Conservation (phyloP, 1,140 invertebrate genomes). For the Drosophila ironensis region DNA sequence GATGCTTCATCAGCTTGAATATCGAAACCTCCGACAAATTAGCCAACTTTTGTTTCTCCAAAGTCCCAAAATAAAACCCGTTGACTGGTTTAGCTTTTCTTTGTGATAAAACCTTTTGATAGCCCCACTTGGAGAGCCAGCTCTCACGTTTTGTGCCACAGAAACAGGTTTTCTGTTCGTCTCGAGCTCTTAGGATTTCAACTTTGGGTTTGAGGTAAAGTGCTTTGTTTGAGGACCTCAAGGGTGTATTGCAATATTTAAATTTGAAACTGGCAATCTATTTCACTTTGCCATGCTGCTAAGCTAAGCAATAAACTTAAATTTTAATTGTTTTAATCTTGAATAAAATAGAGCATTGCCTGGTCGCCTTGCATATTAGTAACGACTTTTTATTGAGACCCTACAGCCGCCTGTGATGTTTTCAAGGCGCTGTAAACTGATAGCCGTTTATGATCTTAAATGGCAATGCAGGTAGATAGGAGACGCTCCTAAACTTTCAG, state of each 20-base stretch:
- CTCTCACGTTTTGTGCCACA: not conserved
- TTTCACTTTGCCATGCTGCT: too few relatives aligned
- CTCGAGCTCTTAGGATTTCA: slow-evolving; percentile 26
- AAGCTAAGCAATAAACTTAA: too few relatives aligned
- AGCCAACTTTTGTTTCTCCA: slow-evolving; percentile 34
- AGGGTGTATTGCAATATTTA: too few relatives aligned
- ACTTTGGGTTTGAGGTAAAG: slow-evolving; percentile 4
- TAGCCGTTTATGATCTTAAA: slow-evolving; percentile 74
- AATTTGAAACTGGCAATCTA: too few relatives aligned
- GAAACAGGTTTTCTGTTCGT: slow-evolving; percentile 53
- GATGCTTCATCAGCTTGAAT: slow-evolving; percentile 23
- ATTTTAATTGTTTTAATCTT: not conserved
- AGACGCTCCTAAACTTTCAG: not conserved
- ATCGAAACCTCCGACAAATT: slow-evolving; percentile 51
- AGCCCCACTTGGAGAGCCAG: slow-evolving; percentile 13
- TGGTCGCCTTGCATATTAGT: not conserved
- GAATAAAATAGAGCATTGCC: not conserved
- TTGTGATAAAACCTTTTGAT: slow-evolving; percentile 65
- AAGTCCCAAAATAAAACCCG: slow-evolving; percentile 21
- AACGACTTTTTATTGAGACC: slow-evolving; percentile 7
- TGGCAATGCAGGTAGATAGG: slow-evolving; percentile 64
- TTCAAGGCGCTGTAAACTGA: slow-evolving; percentile 64
- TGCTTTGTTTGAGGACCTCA: too few relatives aligned
- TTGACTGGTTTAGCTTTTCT: slow-evolving; percentile 38
- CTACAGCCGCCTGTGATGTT: slow-evolving; percentile 39